Evolutionary conservation across 1,140 invertebrate genomes (phyloP).

Genomic region (Ylistrum balloti): DNA sequence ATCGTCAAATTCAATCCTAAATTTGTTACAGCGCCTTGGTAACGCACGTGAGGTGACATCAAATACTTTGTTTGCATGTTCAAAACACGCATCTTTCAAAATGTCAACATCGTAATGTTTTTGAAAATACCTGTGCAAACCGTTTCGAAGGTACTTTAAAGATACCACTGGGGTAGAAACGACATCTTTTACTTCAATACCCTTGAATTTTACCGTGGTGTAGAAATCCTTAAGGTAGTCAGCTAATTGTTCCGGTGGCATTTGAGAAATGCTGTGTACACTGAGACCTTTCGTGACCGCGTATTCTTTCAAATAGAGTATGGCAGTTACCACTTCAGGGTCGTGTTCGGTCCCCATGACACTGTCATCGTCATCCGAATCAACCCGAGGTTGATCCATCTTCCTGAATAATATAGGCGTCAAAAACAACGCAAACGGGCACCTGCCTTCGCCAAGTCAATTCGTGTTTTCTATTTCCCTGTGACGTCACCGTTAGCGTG

Average conservation of each 20-base stretch:
- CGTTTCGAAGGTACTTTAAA: constrained; percentile 69
- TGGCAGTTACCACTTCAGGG: constrained; percentile 65
- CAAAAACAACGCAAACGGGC: constrained; percentile 59
- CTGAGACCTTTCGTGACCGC: constrained; percentile 70
- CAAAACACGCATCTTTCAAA: constrained; percentile 70
- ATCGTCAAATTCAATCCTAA: constrained; percentile 74
- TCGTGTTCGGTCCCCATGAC: constrained; percentile 62
- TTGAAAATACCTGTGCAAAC: constrained; percentile 75
- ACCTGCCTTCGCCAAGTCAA: constrained; percentile 61
- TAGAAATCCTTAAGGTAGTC: constrained; percentile 77
- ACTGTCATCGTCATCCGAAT: constrained; percentile 61
- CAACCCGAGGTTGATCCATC: constrained; percentile 56
- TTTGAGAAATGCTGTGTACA: constrained; percentile 66
- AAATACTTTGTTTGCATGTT: constrained; percentile 72
- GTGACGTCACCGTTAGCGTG: constrained; percentile 66
- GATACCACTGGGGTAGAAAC: constrained; percentile 51
- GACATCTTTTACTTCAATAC: constrained; percentile 63
- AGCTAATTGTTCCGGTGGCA: constrained; percentile 68
- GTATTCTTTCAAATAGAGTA: constrained; percentile 67
- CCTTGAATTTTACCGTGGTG: constrained; percentile 65
- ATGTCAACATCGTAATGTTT: constrained; percentile 74
- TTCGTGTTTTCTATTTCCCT: constrained; percentile 69
- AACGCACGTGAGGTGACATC: constrained; percentile 65
- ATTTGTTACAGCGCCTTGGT: constrained; percentile 66
- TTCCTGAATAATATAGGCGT: constrained; percentile 45